Evolutionary conservation across 1,140 invertebrate genomes (phyloP).

Genomic region (Proales similis): DNA sequence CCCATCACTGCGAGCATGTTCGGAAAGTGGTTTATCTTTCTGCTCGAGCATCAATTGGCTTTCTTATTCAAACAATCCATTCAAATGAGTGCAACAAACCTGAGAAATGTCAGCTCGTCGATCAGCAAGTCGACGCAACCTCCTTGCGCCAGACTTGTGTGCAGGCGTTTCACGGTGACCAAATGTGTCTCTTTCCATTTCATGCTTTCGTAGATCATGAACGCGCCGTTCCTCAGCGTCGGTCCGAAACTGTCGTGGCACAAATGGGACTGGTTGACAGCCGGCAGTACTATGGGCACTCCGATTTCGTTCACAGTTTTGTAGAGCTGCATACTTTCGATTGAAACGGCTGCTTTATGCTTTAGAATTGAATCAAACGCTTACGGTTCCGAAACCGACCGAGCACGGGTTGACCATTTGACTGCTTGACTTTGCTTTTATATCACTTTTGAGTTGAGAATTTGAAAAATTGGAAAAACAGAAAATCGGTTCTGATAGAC

Average conservation of each 20-base stretch:
- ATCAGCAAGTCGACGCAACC: slow-evolving; percentile 51
- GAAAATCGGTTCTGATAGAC: too few species aligned
- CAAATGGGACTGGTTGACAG: slow-evolving; percentile 1
- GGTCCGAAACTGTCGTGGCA: slow-evolving; percentile 14
- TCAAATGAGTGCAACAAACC: slow-evolving; percentile 40
- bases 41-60: neutral
- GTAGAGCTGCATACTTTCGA: too few species aligned
- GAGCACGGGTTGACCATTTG: slow-evolving; percentile 24
- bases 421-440: slow-evolving; percentile 18
- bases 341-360: too few species aligned
- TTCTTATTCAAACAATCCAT: neutral
- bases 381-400: slow-evolving; percentile 26
- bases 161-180: slow-evolving; percentile 51
- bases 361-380: too few species aligned
- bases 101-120: slow-evolving; percentile 46
- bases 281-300: slow-evolving; percentile 14
- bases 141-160: slow-evolving; percentile 41
- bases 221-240: slow-evolving; percentile 20
- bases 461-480: too few species aligned
- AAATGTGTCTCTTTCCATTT: slow-evolving; percentile 43
- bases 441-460: too few species aligned
- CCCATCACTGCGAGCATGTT: slow-evolving; percentile 52
- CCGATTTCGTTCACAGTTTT: slow-evolving; percentile 17
- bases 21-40: slow-evolving; percentile 41
- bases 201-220: slow-evolving; percentile 42